A percentile compares a stretch with the other conserved stretches of the same genome.
Evolutionary conservation across 2,888 invertebrate genomes (phyloP).

Genomic region (Tromatobia lineatoria): DNA sequence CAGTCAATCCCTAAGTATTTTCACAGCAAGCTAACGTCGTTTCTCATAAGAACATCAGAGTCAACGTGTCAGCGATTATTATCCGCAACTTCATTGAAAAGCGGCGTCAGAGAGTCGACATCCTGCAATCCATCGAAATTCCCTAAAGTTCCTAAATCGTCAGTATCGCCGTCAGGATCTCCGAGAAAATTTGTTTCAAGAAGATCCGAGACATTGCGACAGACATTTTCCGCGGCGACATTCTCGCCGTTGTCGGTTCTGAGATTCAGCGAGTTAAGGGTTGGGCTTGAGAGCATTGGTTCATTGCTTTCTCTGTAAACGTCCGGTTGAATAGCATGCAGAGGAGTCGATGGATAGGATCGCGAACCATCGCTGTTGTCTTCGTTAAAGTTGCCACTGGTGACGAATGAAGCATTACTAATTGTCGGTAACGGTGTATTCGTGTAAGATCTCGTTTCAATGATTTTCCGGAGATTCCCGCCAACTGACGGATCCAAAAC

Average conservation of each 20-base stretch:
- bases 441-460: constrained; percentile 84
- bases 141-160: constrained; percentile 81
- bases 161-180: constrained; percentile 78
- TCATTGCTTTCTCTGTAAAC: constrained; percentile 81
- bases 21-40: constrained; percentile 10
- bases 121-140: constrained; percentile 83
- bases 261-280: constrained; percentile 81
- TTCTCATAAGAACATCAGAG: background rate
- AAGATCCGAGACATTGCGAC: constrained; percentile 82
- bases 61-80: constrained; percentile 79
- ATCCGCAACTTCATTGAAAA: constrained; percentile 83
- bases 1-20: constrained; percentile 16
- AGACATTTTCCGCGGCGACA: constrained; percentile 74
- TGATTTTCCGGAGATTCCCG: constrained; percentile 78
- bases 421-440: constrained; percentile 83
- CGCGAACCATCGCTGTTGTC: constrained; percentile 86
- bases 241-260: constrained; percentile 73
- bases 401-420: constrained; percentile 61
- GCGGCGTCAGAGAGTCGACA: constrained; percentile 82
- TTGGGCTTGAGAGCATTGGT: constrained; percentile 83
- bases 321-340: constrained; percentile 81
- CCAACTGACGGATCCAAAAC: constrained; percentile 76
- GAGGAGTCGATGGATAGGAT: constrained; percentile 93
- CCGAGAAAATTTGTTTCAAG: constrained; percentile 80
- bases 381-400: constrained; percentile 70